Percentiles rank a stretch among this genome's conserved stretches.
Conservation (phyloP, 2,797 vertebrate genomes). For the Dallia pectoralis region DNA sequence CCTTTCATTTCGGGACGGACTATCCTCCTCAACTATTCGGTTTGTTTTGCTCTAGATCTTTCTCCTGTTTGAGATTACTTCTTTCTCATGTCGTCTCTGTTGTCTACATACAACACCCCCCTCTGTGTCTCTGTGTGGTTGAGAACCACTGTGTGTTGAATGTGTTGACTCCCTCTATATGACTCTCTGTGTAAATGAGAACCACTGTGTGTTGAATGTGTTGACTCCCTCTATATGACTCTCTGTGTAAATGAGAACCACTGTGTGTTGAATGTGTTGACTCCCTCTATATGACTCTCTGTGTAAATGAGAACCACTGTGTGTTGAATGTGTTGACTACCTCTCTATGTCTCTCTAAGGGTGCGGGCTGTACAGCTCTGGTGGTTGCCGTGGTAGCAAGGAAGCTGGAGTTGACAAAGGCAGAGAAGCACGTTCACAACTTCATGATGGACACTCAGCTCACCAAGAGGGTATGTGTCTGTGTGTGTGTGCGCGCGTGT, state of each 20-base stretch:
- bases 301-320: too few species aligned
- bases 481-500: conserved; percentile 31
- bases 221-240: conserved; percentile 7
- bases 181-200: too few species aligned
- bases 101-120: too few species aligned
- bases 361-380: conserved; percentile 90
- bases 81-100: conserved; percentile 1
- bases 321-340: background rate
- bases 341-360: conserved; percentile 65
- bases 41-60: too few species aligned
- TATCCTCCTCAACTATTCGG: background rate
- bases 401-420: conserved; percentile 98
- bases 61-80: too few species aligned
- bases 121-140: background rate
- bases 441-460: conserved; percentile 99
- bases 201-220: too few species aligned
- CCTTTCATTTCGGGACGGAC: background rate
- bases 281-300: background rate
- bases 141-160: too few species aligned
- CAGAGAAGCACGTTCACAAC: conserved; percentile 97
- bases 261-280: too few species aligned
- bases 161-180: conserved; percentile 1
- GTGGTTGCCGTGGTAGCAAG: conserved; percentile 98
- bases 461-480: conserved; percentile 89
- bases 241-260: too few species aligned